phyloP scores from a whole-genome alignment of 2,113 vertebrate genomes.

The Erythrolamprus reginae region DNA sequence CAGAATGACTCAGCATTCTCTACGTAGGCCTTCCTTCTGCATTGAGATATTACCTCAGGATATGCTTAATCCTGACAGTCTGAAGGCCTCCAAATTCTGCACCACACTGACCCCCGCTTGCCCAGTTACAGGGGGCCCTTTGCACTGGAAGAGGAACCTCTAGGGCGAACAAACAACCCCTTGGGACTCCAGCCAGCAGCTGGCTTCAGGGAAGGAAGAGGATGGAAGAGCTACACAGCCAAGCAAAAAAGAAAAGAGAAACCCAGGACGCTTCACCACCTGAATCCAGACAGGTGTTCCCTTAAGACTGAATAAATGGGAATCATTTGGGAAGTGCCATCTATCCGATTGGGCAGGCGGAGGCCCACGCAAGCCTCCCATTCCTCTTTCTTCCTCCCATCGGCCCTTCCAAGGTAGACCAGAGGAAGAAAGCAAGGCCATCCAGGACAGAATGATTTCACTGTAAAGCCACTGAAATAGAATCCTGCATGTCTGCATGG shows the following conservation, averaged over 20 bases:
- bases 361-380: neutral
- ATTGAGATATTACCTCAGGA: too few relatives aligned
- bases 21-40: too few relatives aligned
- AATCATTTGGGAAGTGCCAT: neutral
- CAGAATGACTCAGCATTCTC: too few relatives aligned
- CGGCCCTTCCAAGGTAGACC: neutral
- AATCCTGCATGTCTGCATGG: neutral
- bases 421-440: neutral
- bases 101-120: neutral
- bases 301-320: too few relatives aligned
- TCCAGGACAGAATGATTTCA: neutral
- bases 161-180: neutral
- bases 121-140: neutral
- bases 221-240: neutral
- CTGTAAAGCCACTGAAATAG: neutral
- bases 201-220: neutral
- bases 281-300: too few relatives aligned
- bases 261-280: neutral
- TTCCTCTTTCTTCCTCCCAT: neutral
- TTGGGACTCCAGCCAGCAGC: neutral
- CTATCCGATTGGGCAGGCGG: neutral
- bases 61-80: too few relatives aligned
- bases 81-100: accelerated
- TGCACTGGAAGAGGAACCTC: neutral
- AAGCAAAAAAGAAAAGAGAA: neutral